These are phyloP conservation scores for Hylomyscus alleni DNA, from an alignment of 2,797 vertebrate species.

Conservation along the genomic window DNA sequence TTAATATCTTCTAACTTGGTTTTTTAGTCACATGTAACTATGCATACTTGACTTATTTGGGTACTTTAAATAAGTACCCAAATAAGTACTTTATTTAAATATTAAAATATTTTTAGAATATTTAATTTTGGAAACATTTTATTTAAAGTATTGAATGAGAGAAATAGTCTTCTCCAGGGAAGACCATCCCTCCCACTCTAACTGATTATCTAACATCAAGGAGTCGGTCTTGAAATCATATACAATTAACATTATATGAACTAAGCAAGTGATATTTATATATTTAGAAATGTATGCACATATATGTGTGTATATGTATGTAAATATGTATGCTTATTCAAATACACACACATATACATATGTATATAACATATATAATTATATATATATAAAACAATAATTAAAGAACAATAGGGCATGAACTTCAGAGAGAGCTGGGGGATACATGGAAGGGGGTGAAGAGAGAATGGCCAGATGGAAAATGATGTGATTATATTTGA, in stretches of 20 bases:
- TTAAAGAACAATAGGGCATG: not conserved
- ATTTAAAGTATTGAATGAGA: not conserved
- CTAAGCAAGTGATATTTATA: not conserved
- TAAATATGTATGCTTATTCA: not conserved
- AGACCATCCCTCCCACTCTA: too few relatives aligned
- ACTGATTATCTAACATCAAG: not conserved
- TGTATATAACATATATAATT: too few relatives aligned
- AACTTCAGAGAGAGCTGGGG: not conserved
- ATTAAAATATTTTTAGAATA: not conserved
- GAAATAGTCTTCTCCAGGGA: not conserved
- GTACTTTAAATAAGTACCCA: too few relatives aligned
- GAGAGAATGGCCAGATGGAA: not conserved
- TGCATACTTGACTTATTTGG: not conserved
- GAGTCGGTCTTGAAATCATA: not conserved
- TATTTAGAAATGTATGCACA: not conserved
- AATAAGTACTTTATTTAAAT: too few relatives aligned
- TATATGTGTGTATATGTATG: too few relatives aligned
- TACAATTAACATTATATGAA: not conserved
- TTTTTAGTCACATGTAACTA: not conserved
- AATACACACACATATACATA: too few relatives aligned
- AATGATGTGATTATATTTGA: not conserved
- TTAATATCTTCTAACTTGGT: not conserved
- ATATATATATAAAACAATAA: not conserved
- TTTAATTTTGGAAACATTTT: not conserved
- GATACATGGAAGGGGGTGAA: not conserved